phyloP scores from a whole-genome alignment of 2,797 vertebrate genomes.

The Hemibagrus guttatus region DNA sequence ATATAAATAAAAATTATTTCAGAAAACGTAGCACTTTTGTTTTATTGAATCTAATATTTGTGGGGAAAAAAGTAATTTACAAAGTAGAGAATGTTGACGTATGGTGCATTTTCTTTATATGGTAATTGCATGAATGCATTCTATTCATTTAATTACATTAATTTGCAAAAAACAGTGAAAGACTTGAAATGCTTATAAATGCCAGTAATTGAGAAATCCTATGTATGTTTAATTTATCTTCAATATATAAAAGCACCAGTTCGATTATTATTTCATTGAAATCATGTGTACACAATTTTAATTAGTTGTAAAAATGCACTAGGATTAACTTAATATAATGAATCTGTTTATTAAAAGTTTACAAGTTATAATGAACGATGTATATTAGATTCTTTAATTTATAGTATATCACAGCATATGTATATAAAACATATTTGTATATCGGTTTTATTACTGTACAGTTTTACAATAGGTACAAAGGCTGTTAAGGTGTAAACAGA shows the following conservation, averaged over 20 bases:
- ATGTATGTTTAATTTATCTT: background rate
- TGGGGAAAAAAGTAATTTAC: background rate
- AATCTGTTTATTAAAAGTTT: background rate
- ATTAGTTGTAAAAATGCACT: background rate
- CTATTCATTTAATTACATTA: background rate
- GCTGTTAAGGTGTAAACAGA: background rate
- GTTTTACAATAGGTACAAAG: background rate
- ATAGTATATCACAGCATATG: background rate
- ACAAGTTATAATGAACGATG: background rate
- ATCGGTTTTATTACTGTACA: background rate
- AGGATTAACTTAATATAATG: background rate
- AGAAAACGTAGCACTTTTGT: background rate
- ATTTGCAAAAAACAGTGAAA: background rate
- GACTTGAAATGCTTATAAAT: background rate
- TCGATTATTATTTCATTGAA: background rate
- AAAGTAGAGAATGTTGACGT: too few species aligned
- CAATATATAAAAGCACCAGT: background rate
- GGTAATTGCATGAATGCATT: too few species aligned
- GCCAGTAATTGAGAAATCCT: background rate
- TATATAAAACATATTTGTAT: background rate
- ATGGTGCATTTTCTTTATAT: too few species aligned
- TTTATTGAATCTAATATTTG: background rate
- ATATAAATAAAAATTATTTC: background rate
- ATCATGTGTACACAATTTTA: background rate
- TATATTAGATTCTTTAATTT: background rate